Base-by-base conservation (phyloP, 2,113 vertebrate species). In the Sylvia atricapilla region DNA sequence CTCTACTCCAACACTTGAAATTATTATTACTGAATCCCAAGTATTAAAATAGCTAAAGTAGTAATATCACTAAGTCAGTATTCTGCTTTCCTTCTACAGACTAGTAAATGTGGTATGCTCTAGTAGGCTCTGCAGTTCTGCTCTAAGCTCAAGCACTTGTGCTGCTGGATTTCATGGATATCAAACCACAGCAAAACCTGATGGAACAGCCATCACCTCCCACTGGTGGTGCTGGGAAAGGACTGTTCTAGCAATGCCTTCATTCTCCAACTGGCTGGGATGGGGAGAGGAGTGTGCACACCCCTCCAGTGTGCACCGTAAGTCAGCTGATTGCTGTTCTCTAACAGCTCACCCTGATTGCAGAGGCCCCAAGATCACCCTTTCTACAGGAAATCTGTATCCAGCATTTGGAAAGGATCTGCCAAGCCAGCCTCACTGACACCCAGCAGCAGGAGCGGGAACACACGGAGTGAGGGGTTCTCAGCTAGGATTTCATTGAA, bases 361-460 rank as follows among this genome's bases (percentile, higher is more conserved):
- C 60, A 91, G 93, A 97, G 90, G 84, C 91, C 81, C 80, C 96
- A 85, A 91, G 81, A 94, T 92, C 83, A 87, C 94, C 93, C 94
- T 52, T 90, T 86, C 91, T 94, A 94, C 84, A 77, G 91, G 84
- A 85, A 89, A 93, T 85, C 82, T 67, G 63, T 6, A 69, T 77
- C 94, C 90, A 41, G 88, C 87, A 43, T 89, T 85, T 50, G 92
- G 81, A 44, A 91, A 87, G 68, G 91, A 94, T 92, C 91, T 92
- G 94, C 88, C 74, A 52, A 73, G 86, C 96, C 96, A 90, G 76
- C 87, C 95, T 93, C 76, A 22, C 87, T 24, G 94, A 95, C 52
- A 90, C 87, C 95, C 96, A 96, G 97, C 92, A 97, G 96, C 94
- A 94, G 84, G 46, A 88, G 95, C 44, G 92, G 96, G 96, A 89